Evolutionary conservation across 2,797 vertebrate species (phyloP).

Genomic region (Lophius americanus): DNA sequence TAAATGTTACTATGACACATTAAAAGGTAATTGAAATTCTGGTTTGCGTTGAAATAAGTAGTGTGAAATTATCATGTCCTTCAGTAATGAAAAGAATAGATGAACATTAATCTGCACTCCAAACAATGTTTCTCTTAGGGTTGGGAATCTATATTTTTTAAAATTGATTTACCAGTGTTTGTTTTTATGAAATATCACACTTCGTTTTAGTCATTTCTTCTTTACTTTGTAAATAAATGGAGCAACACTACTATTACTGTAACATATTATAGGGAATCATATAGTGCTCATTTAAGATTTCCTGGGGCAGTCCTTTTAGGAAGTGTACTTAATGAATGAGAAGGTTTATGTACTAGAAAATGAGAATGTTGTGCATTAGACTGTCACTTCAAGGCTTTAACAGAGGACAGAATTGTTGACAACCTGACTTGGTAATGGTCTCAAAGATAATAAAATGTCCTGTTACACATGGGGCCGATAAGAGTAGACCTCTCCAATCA

Average conservation of each 20-base stretch:
- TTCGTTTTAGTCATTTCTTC: constrained; percentile 17
- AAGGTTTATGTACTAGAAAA: constrained; percentile 31
- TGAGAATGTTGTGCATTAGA: constrained; percentile 32
- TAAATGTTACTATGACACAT: constrained; percentile 28
- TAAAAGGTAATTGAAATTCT: constrained; percentile 42
- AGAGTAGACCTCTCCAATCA: constrained; percentile 49
- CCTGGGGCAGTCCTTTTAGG: constrained; percentile 5
- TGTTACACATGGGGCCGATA: constrained; percentile 46
- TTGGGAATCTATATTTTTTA: constrained; percentile 43
- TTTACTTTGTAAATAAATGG: constrained; percentile 25
- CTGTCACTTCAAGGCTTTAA: constrained; percentile 35
- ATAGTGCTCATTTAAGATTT: constrained; percentile 10
- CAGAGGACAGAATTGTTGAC: constrained; percentile 21
- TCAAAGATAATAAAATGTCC: constrained; percentile 48
- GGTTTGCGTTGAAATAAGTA: constrained; percentile 38
- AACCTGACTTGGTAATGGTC: constrained; percentile 35
- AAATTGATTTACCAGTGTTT: constrained; percentile 38
- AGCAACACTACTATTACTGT: background rate
- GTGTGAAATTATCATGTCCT: constrained; percentile 47
- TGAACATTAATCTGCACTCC: constrained; percentile 36
- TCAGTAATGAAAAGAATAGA: constrained; percentile 52
- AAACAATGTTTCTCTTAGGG: constrained; percentile 33
- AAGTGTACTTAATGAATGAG: constrained; percentile 25
- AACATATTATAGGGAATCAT: constrained; percentile 2
- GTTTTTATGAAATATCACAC: constrained; percentile 42